These are phyloP conservation scores for Apamea anceps DNA, from an alignment of 2,888 invertebrate species.

Conservation along the genomic window DNA sequence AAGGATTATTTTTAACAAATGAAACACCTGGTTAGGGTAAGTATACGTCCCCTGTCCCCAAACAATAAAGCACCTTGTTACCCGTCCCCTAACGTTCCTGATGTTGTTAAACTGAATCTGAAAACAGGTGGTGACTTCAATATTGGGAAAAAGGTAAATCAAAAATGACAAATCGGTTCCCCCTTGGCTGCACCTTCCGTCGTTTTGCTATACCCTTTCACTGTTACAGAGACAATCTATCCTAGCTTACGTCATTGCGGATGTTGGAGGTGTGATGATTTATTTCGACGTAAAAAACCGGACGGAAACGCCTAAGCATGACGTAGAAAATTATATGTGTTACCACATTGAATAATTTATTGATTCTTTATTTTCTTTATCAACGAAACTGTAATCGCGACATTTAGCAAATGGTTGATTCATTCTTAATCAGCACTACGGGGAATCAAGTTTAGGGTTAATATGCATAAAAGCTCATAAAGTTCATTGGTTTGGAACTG, in stretches of 20 bases:
- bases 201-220: neutral
- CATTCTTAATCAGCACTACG: neutral
- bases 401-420: conserved; percentile 1
- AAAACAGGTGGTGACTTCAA: neutral
- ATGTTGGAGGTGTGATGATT: conserved; percentile 7
- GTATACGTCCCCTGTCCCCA: neutral
- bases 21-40: conserved; percentile 4
- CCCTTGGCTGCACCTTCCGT: neutral
- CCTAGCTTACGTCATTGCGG: neutral
- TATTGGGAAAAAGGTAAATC: neutral
- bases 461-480: conserved; percentile 12
- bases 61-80: conserved; percentile 14
- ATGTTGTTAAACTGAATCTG: neutral
- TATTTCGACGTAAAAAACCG: neutral
- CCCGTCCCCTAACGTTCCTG: neutral
- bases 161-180: neutral
- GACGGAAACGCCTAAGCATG: conserved; percentile 34
- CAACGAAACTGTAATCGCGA: neutral
- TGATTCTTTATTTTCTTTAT: conserved; percentile 5
- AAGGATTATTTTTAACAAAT: neutral
- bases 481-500: conserved; percentile 9
- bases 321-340: conserved; percentile 1
- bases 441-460: neutral
- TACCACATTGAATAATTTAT: conserved; percentile 21
- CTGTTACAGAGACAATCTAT: neutral